phyloP scores from a whole-genome alignment of 1,140 invertebrate species.

The Linepithema humile region DNA sequence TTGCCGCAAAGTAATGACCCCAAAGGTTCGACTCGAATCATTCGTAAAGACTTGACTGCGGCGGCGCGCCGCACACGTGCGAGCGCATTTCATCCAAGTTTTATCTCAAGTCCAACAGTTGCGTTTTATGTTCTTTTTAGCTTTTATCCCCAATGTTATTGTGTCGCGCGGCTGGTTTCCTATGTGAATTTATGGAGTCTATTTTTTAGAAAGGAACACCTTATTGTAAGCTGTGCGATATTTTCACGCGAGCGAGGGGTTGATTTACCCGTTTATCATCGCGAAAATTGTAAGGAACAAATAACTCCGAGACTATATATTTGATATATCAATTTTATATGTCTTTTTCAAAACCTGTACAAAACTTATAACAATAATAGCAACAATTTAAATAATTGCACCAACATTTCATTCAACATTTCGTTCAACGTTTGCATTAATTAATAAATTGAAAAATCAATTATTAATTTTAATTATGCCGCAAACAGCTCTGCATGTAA shows the following conservation, averaged over 20 bases:
- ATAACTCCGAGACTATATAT: background rate
- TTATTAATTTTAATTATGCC: too few relatives aligned
- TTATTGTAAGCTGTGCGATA: background rate
- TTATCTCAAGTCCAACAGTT: background rate
- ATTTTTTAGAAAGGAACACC: constrained; percentile 1
- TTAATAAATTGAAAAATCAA: too few relatives aligned
- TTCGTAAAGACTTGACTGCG: constrained; percentile 12
- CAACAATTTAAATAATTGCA: too few relatives aligned
- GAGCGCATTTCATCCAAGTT: background rate
- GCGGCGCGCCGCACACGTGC: background rate
- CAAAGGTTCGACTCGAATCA: constrained; percentile 9
- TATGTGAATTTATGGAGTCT: constrained; percentile 28
- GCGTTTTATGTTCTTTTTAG: background rate
- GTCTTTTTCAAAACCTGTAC: background rate
- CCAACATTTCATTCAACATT: too few relatives aligned
- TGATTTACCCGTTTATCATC: constrained; percentile 19
- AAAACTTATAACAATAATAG: too few relatives aligned
- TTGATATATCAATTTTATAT: constrained; percentile 5
- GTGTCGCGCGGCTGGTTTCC: background rate
- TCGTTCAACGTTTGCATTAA: too few relatives aligned
- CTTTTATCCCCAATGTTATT: background rate
- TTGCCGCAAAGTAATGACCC: background rate
- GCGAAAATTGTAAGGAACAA: background rate
- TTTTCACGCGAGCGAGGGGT: background rate
- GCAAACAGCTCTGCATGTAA: too few relatives aligned